A percentile compares a stretch with the other conserved stretches of the same genome.
These are phyloP conservation scores for Drosophila mulleri DNA, from an alignment of 2,888 invertebrate genomes.

Conservation along the genomic window DNA sequence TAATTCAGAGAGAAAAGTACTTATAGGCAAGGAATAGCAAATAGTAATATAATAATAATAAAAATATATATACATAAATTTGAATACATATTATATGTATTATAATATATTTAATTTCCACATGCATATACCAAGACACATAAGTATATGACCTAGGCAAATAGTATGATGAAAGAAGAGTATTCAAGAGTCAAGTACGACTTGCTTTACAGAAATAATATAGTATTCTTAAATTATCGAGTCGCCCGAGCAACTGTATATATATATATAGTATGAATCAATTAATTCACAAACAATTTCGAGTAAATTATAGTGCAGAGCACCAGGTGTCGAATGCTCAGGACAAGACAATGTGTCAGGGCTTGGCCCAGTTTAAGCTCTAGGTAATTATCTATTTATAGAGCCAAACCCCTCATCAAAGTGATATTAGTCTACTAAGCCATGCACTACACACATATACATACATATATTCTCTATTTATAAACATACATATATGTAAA, in stretches of 20 bases:
- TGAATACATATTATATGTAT: no score
- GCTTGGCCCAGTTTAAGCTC: neutral
- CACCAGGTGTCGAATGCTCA: conserved; percentile 5
- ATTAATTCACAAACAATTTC: neutral
- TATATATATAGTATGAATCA: neutral
- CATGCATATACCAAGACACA: no score
- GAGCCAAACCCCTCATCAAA: no score
- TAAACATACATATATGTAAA: neutral
- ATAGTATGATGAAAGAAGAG: neutral
- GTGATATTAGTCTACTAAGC: neutral
- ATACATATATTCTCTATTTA: neutral
- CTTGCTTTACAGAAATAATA: neutral
- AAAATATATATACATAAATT: no score
- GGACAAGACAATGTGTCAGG: neutral
- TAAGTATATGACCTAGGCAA: neutral
- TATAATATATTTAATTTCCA: no score
- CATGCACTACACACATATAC: neutral
- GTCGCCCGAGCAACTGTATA: neutral
- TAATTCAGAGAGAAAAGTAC: no score
- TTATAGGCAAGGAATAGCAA: no score
- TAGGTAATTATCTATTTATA: neutral
- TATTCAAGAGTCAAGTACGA: neutral
- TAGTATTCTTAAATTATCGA: neutral
- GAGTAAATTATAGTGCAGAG: neutral
- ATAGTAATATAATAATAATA: no score